A percentile compares a stretch with the other conserved stretches of the same genome.
phyloP scores from a whole-genome alignment of 2,888 invertebrate genomes.

The Cryptocephalus moraei region DNA sequence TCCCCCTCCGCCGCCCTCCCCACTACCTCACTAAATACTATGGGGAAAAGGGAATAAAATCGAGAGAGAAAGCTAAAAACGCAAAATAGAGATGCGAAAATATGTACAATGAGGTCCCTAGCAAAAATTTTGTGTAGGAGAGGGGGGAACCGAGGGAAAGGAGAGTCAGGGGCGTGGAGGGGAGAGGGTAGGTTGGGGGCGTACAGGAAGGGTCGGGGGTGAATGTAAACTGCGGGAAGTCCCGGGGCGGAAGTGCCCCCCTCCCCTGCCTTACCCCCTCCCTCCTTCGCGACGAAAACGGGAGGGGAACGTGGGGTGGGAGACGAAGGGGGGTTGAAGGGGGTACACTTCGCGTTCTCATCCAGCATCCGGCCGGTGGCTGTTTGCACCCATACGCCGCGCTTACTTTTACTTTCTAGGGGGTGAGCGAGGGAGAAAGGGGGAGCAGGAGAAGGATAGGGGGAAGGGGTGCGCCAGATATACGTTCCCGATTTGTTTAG shows the following conservation, averaged over 20 bases:
- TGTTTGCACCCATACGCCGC: conserved; percentile 10
- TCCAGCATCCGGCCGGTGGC: conserved; percentile 15
- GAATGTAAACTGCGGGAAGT: conserved; percentile 26
- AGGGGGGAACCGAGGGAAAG: conserved; percentile 14
- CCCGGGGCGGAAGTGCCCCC: conserved; percentile 22
- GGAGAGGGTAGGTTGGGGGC: conserved; percentile 10
- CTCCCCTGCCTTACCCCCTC: neutral
- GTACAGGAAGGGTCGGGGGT: conserved; percentile 15
- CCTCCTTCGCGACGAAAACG: conserved; percentile 7
- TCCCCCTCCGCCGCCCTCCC: conserved; percentile 11
- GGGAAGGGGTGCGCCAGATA: too few relatives aligned
- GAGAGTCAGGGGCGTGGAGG: conserved; percentile 13
- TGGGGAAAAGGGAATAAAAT: conserved; percentile 27
- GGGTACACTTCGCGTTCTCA: conserved; percentile 2
- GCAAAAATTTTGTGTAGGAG: conserved; percentile 31
- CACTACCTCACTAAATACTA: conserved; percentile 26
- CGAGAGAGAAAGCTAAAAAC: conserved; percentile 33
- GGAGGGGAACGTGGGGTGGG: conserved; percentile 6
- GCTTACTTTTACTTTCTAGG: too few relatives aligned
- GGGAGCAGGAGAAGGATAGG: too few relatives aligned
- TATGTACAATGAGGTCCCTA: conserved; percentile 35
- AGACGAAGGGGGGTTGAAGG: conserved; percentile 4
- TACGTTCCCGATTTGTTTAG: too few relatives aligned
- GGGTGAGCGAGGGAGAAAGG: too few relatives aligned
- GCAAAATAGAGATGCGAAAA: conserved; percentile 35